Evolutionary conservation across 1,140 invertebrate species (phyloP), one percentile per base, ranked within the genome.

Genomic region (Drosophila tsacasi): DNA sequence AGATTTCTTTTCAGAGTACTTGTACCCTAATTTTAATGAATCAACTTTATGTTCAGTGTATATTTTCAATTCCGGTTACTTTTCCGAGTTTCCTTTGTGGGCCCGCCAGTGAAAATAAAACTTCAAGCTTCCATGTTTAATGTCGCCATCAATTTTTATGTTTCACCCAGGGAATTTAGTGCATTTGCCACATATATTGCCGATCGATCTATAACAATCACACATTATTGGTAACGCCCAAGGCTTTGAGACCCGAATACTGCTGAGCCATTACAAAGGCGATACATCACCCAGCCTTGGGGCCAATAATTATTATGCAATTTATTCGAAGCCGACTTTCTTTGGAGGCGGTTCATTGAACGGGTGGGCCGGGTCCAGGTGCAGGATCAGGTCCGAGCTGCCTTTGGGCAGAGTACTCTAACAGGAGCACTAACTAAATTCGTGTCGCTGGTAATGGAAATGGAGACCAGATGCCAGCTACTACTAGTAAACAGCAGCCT

Each of bases 281-380:
- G 27, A 73, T 73, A 73, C 55, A 73, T 73, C 37, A 71, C 30
- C 27, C 19, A 6, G 68, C 68, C 68, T 32, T n/a, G 64, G 49
- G 54, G 71, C 67, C 68, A 19, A 42, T 19, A 75, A 75, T 75
- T 50, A 75, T 75, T 75, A 75, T 75, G 72, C 71, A 75, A 75
- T 75, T 75, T 75, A 52, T 57, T 19, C 23, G 39, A 30, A 23
- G 27, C 40, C 44, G 47, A 75, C 72, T 75, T 75, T 75, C 72
- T 75, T 75, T 52, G 71, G 19, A 61, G 71, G 68, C 39, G 59
- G 72, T 75, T 75, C 72, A 57, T 49, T 30, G 72, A 64, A 75
- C 72, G 49, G 19, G 59, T 50, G 50, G 50, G 50, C 47, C 49
- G 4, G 12, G 69, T 30, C 27, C 27, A 64, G 54, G 37, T 61